Conservation (phyloP, 2,113 vertebrate species). For the Hemibates koningsi region DNA sequence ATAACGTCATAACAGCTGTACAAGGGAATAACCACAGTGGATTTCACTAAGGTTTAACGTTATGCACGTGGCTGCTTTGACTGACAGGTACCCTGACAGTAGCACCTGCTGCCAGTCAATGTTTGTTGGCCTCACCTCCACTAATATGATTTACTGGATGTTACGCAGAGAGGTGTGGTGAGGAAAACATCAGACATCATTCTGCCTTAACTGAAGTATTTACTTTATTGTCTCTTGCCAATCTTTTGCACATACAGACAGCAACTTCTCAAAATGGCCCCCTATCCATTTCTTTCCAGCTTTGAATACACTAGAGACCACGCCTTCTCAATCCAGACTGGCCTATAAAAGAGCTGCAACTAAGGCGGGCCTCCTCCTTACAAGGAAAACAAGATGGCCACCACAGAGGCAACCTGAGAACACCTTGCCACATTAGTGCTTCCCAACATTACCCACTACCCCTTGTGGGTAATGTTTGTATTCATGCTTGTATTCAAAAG, state of each 20-base stretch:
- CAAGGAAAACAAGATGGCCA: background rate
- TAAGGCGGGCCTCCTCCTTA: accelerated
- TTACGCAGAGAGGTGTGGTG: too few relatives aligned
- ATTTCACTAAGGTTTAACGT: background rate
- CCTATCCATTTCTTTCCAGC: background rate
- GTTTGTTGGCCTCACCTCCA: background rate
- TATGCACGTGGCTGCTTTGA: background rate
- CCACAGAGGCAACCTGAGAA: background rate
- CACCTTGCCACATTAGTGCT: background rate
- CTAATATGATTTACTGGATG: background rate
- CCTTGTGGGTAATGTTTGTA: background rate
- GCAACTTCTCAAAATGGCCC: accelerated
- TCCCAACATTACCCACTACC: background rate
- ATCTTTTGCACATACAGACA: too few relatives aligned
- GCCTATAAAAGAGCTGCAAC: background rate
- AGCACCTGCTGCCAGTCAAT: background rate
- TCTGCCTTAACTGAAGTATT: too few relatives aligned
- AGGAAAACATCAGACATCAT: too few relatives aligned
- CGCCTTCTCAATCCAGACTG: background rate
- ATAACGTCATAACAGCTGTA: background rate
- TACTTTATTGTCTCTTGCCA: too few relatives aligned
- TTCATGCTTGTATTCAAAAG: background rate
- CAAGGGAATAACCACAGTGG: background rate
- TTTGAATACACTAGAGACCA: background rate
- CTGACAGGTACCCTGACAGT: background rate